These are phyloP conservation scores for Ichneumon xanthorius DNA, from an alignment of 2,888 invertebrate species.

Conservation along the genomic window DNA sequence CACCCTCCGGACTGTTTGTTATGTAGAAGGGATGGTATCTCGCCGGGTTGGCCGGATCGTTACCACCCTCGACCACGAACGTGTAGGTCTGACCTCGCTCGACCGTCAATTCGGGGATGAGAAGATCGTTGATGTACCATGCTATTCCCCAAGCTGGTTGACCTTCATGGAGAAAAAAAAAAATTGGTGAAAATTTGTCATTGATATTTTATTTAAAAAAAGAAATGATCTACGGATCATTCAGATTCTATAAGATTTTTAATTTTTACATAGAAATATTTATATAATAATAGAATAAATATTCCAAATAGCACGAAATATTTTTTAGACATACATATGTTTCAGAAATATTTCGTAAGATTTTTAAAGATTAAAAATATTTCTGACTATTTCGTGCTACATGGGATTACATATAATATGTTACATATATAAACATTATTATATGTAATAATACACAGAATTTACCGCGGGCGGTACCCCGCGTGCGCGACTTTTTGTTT, in stretches of 20 bases:
- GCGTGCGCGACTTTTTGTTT: no score
- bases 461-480: no score
- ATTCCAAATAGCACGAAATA: no score
- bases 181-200: background rate
- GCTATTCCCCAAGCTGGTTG: constrained; percentile 95
- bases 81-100: constrained; percentile 95
- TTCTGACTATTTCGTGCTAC: no score
- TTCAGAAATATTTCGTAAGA: no score
- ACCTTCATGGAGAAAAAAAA: constrained; percentile 78
- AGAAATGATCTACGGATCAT: background rate
- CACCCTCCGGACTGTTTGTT: constrained; percentile 94
- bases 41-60: constrained; percentile 92
- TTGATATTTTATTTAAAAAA: background rate
- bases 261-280: background rate
- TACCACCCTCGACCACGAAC: constrained; percentile 94
- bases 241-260: background rate
- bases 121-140: constrained; percentile 96
- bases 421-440: no score
- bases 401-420: no score
- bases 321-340: no score
- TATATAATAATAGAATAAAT: no score
- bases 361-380: no score
- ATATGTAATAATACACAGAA: no score
- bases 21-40: constrained; percentile 97
- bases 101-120: constrained; percentile 95